Base-by-base conservation (phyloP, 2,888 invertebrate species). In the Idaea dimidiata region DNA sequence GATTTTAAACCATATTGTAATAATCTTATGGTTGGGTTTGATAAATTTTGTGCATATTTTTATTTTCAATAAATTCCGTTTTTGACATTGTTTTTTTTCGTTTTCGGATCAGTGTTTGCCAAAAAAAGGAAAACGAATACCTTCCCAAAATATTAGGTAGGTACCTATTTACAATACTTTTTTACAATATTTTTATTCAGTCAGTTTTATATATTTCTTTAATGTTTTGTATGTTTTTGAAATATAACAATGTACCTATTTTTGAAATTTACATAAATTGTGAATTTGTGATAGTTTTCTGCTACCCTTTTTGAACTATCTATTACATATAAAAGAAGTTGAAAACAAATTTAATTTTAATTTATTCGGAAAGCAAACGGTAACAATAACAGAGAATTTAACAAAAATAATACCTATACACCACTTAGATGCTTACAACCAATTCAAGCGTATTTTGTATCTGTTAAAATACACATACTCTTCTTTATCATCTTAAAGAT, bases 1-100 rank as follows among this genome's bases (percentile, higher is more conserved):
- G 62, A 80, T 78, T 82, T 68, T 78, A 70, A 74, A 72, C 77
- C 72, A 69, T 81, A 81, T 67, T 54, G 54, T 66, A 59, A 62
- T 24, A 63, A 24, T 16, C 17, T 67, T 80, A 72, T 70, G 73
- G 71, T 66, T 66, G 70, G 76, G 69, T 72, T 76, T 73, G 63
- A 65, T 59, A 71, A 71, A 70, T 62, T 63, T 56, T 73, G 72
- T 69, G 65, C 64, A 67, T 67, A 67, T 69, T 67, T 61, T 60
- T 59, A 61, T 58, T 66, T n/a, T 61, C 57, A 31, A 75, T 72
- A 77, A 77, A 73, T 74, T 69, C 62, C 68, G 74, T 73, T 75
- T 77, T 80, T 80, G 80, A 74, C 72, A 72, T 69, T 54, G 72
- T 70, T 74, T 67, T 76, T 66, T 71, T 56, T n/a, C n/a, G 54